Evolutionary conservation across 1,140 invertebrate genomes (phyloP).

Genomic region (Laupala kohalensis): DNA sequence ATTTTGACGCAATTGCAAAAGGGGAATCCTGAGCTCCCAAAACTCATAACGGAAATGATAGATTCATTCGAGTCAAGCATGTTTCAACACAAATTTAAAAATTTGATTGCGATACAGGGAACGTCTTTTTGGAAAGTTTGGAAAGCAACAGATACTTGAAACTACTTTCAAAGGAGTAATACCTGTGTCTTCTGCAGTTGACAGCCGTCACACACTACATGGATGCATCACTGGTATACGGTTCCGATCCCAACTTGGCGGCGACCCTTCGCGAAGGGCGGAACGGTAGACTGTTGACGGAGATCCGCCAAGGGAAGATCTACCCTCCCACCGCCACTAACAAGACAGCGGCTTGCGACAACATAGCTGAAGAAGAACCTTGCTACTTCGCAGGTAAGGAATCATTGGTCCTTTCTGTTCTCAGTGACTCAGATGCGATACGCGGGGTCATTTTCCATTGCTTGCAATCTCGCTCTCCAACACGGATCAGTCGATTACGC

Average conservation of each 20-base stretch:
- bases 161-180: too few species aligned
- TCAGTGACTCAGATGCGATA: background rate
- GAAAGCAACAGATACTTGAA: too few species aligned
- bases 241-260: constrained; percentile 51
- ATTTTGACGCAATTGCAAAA: too few species aligned
- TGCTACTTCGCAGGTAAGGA: constrained; percentile 52
- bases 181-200: too few species aligned
- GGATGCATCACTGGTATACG: constrained; percentile 76
- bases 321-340: constrained; percentile 56
- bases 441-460: background rate
- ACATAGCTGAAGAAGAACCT: constrained; percentile 38
- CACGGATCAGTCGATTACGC: too few species aligned
- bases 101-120: too few species aligned
- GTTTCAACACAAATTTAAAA: too few species aligned
- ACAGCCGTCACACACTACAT: constrained; percentile 70
- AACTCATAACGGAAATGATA: too few species aligned
- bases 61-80: too few species aligned
- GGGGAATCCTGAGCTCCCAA: too few species aligned
- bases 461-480: background rate
- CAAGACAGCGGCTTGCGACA: constrained; percentile 43
- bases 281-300: constrained; percentile 48
- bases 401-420: background rate
- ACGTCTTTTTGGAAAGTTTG: too few species aligned
- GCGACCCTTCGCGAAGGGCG: constrained; percentile 43
- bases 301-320: constrained; percentile 45